These are phyloP conservation scores for Cephus pygmeus DNA, from an alignment of 2,888 invertebrate species.

Conservation along the genomic window DNA sequence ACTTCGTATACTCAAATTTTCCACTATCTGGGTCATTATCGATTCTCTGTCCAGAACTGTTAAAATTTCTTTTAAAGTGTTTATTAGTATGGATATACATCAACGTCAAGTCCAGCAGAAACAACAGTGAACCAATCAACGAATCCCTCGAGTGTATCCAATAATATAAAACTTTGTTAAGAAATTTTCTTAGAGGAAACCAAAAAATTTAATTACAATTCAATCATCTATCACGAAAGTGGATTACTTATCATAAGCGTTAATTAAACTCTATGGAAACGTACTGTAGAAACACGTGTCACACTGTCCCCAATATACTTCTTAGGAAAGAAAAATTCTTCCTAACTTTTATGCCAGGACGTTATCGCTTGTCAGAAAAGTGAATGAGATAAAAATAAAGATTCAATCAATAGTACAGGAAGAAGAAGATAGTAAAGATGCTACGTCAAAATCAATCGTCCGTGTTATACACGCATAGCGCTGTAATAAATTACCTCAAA, in stretches of 20 bases:
- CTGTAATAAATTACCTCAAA: conserved; percentile 48
- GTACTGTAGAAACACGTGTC: too few relatives aligned
- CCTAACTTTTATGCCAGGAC: neutral
- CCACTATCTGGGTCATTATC: neutral
- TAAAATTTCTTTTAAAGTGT: neutral
- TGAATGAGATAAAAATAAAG: neutral
- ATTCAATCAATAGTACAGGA: neutral
- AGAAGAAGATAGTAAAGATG: neutral
- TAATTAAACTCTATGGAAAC: neutral
- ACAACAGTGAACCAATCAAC: too few relatives aligned
- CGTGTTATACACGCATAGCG: conserved; percentile 26
- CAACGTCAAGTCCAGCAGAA: neutral
- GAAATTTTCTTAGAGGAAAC: neutral
- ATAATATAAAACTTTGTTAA: neutral
- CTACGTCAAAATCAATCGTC: neutral
- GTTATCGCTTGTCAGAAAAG: neutral
- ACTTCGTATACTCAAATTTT: neutral
- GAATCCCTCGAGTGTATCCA: neutral
- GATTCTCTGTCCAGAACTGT: neutral
- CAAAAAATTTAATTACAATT: neutral
- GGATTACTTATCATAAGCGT: neutral
- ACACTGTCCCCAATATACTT: too few relatives aligned
- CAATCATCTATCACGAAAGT: neutral
- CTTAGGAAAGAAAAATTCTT: neutral
- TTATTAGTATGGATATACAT: neutral